These are phyloP conservation scores for Anthoscopus minutus DNA, from an alignment of 2,113 vertebrate species.

Conservation along the genomic window DNA sequence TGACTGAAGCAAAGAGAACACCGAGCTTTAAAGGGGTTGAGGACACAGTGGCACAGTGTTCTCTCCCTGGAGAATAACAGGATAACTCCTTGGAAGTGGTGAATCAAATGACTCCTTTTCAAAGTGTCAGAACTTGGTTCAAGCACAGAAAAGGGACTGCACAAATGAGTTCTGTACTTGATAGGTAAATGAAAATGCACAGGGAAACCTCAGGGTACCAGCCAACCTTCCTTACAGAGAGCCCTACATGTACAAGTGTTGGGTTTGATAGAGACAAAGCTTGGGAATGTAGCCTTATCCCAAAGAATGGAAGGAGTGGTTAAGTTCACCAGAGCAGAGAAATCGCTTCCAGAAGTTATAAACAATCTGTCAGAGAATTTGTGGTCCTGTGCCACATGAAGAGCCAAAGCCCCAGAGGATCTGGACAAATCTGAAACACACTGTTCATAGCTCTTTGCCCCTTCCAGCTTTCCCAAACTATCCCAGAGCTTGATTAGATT, in stretches of 20 bases:
- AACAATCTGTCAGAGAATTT: neutral
- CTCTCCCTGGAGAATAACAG: neutral
- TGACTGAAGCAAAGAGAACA: neutral
- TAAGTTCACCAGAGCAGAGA: neutral
- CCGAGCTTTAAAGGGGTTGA: neutral
- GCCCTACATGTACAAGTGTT: neutral
- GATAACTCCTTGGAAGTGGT: neutral
- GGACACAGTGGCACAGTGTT: neutral
- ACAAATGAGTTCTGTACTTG: neutral
- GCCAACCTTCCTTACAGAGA: neutral
- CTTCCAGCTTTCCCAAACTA: constrained; percentile 69
- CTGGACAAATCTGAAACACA: constrained; percentile 72
- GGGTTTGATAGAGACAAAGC: neutral
- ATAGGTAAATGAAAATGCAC: neutral
- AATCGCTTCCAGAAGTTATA: neutral
- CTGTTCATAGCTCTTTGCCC: constrained; percentile 48
- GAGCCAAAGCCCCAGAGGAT: constrained; percentile 30
- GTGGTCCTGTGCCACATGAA: neutral
- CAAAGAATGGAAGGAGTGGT: neutral
- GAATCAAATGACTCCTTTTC: neutral
- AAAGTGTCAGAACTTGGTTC: neutral
- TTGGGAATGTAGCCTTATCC: neutral
- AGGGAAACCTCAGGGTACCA: neutral
- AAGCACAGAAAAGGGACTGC: neutral
- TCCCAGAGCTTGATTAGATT: constrained; percentile 58